phyloP scores from a whole-genome alignment of 2,888 invertebrate species.

The Morinoia aosen region DNA sequence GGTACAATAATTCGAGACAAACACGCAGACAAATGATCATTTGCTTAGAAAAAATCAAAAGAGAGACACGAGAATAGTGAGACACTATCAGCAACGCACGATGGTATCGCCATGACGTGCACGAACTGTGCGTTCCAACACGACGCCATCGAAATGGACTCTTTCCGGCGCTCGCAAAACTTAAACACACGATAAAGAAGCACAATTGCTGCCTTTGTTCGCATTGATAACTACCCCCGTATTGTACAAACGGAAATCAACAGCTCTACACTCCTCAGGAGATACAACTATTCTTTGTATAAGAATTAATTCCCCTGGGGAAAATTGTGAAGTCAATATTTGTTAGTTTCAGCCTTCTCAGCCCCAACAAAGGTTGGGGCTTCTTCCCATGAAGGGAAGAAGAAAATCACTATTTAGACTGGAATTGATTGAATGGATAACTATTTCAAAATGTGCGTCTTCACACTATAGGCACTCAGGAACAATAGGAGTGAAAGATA shows the following conservation, averaged over 20 bases:
- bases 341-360: too few species aligned
- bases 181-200: neutral
- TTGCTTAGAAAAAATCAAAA: neutral
- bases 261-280: too few species aligned
- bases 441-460: too few species aligned
- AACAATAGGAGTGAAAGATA: too few species aligned
- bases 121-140: constrained; percentile 20
- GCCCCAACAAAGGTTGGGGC: too few species aligned
- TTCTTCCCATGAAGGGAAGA: too few species aligned
- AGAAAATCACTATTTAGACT: neutral
- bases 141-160: neutral
- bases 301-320: too few species aligned
- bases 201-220: neutral
- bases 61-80: neutral
- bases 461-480: too few species aligned
- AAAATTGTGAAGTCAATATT: too few species aligned
- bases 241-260: neutral
- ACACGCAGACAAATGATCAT: neutral
- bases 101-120: constrained; percentile 45
- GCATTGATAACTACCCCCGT: neutral
- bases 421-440: neutral
- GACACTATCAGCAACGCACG: constrained; percentile 39
- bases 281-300: neutral
- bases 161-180: neutral
- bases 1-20: neutral